phyloP scores from a whole-genome alignment of 64 coral and sea anemone species.

The Exaiptasia diaphana region DNA sequence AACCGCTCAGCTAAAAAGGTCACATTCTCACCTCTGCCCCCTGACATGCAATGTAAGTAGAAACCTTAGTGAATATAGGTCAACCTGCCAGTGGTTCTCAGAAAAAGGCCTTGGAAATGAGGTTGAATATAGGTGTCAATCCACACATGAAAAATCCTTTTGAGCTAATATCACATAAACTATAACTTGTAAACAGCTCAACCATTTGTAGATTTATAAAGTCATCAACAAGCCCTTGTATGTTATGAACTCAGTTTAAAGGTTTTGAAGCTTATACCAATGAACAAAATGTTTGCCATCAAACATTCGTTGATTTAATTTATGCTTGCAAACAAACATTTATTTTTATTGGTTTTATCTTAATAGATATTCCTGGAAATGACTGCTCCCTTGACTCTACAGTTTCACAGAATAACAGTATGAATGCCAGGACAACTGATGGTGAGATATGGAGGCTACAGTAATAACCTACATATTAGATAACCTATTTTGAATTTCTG shows the following conservation, averaged over 20 bases:
- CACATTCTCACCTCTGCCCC: constrained; percentile 91
- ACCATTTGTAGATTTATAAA: too few species aligned
- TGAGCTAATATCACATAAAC: too few species aligned
- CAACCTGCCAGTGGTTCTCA: too few species aligned
- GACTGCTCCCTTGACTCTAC: constrained; percentile 63
- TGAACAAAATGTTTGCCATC: too few species aligned
- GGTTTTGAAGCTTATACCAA: too few species aligned
- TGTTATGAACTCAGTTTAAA: too few species aligned
- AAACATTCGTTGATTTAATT: not conserved
- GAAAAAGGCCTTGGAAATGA: not conserved
- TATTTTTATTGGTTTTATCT: not conserved
- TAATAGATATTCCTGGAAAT: constrained; percentile 58
- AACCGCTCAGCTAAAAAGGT: constrained; percentile 78
- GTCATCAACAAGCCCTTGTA: too few species aligned
- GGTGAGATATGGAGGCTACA: constrained; percentile 5
- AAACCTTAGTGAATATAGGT: too few species aligned
- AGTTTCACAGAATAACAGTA: constrained; percentile 33
- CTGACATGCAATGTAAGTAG: constrained; percentile 91
- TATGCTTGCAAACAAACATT: not conserved
- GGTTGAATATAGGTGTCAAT: too few species aligned
- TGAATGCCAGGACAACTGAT: constrained; percentile 37
- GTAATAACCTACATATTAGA: not conserved
- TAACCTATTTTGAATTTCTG: too few species aligned
- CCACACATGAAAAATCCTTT: too few species aligned
- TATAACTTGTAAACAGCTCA: too few species aligned